phyloP scores from a whole-genome alignment of 1,140 invertebrate species.

The Dolichoris vasculosae region DNA sequence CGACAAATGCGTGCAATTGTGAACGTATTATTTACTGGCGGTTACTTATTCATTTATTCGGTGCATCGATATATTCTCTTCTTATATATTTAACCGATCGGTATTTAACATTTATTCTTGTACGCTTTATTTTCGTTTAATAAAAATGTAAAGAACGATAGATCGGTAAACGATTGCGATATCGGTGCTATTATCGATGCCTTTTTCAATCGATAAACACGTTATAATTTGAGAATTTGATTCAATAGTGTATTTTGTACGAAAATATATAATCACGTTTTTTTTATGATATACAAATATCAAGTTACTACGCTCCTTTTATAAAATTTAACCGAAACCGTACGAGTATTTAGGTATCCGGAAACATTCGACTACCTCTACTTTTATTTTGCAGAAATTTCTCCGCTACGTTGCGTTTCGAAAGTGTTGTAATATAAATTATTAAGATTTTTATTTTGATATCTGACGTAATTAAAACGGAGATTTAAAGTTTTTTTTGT shows the following conservation, averaged over 20 bases:
- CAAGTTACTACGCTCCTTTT: too few species aligned
- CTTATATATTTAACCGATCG: background rate
- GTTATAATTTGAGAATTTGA: too few species aligned
- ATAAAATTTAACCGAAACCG: too few species aligned
- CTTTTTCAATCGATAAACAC: too few species aligned
- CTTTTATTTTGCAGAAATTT: background rate
- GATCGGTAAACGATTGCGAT: too few species aligned
- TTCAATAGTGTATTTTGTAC: too few species aligned
- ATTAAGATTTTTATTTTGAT: background rate
- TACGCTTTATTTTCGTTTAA: background rate
- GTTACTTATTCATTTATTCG: background rate
- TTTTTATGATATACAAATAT: too few species aligned
- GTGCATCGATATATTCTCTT: background rate
- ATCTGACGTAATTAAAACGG: background rate
- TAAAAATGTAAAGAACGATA: too few species aligned
- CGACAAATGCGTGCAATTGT: background rate
- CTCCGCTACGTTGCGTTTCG: background rate
- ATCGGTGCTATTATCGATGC: too few species aligned
- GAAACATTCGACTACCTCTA: background rate
- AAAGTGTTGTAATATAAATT: background rate
- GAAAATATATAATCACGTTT: too few species aligned
- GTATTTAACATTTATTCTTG: background rate
- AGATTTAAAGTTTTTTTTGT: background rate
- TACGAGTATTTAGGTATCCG: background rate
- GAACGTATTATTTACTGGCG: background rate